Evolutionary conservation across 2,113 vertebrate genomes (phyloP).

Genomic region (Tychaedon coryphoeus): DNA sequence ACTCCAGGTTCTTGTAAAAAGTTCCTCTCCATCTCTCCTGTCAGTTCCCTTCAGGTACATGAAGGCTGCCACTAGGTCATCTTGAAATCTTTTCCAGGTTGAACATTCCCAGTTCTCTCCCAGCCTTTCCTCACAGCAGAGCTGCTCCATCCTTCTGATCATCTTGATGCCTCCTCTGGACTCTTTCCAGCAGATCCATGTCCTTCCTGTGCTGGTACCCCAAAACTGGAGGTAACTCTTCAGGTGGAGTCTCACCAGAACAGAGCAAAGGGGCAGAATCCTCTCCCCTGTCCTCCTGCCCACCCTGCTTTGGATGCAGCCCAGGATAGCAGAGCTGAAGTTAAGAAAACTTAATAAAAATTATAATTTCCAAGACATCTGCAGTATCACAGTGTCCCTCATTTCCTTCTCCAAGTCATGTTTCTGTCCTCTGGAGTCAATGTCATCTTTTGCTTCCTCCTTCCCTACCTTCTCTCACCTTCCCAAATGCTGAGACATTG

Average conservation of each 20-base stretch:
- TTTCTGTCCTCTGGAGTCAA: background rate
- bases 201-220: background rate
- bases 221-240: background rate
- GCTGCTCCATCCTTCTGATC: background rate
- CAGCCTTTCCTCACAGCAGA: background rate
- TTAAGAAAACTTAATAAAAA: background rate
- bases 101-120: background rate
- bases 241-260: background rate
- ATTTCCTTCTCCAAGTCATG: background rate
- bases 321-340: background rate
- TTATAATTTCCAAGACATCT: background rate
- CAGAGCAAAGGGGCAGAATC: background rate
- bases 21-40: background rate
- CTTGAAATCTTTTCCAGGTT: background rate
- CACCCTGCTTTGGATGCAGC: background rate
- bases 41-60: background rate
- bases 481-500: background rate
- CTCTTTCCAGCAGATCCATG: accelerated
- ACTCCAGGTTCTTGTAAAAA: background rate
- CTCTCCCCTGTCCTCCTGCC: background rate
- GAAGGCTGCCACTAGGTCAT: no score
- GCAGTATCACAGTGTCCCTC: background rate
- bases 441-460: background rate
- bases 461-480: background rate
- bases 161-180: background rate